These are phyloP conservation scores for Lasiurus cinereus DNA, from an alignment of 2,113 vertebrate species.

Conservation along the genomic window DNA sequence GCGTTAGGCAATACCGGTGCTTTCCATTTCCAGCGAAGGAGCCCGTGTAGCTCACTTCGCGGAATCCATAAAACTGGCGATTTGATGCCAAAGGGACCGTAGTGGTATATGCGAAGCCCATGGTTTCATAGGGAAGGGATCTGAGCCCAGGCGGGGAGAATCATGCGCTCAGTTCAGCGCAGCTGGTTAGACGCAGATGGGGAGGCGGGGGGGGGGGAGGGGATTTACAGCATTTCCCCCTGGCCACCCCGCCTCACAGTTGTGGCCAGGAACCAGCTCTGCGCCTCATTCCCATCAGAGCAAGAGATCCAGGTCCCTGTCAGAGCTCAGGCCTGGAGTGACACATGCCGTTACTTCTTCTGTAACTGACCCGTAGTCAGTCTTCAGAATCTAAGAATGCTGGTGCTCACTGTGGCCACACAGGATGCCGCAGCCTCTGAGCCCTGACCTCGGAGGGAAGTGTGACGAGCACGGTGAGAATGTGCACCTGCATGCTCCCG, in stretches of 20 bases:
- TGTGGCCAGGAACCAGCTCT: background rate
- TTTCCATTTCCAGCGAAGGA: constrained; percentile 19
- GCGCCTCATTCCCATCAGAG: background rate
- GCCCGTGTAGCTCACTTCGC: background rate
- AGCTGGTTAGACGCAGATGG: background rate
- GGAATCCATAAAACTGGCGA: background rate
- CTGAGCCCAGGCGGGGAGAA: background rate
- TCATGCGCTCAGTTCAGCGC: background rate
- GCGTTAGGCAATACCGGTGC: background rate
- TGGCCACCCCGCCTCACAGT: background rate
- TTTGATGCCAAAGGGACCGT: background rate
- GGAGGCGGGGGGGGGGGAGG: background rate
- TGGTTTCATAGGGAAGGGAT: background rate
- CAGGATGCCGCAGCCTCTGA: background rate
- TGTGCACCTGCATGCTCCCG: background rate
- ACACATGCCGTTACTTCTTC: background rate
- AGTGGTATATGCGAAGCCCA: background rate
- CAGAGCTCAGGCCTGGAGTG: too few species aligned
- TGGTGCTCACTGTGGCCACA: background rate
- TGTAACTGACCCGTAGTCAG: background rate
- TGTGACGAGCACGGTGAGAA: background rate
- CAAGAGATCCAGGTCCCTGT: background rate
- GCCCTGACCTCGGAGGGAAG: background rate
- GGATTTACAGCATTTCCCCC: background rate
- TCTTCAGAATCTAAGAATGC: background rate